Conservation (phyloP, 2,797 vertebrate species). For the Sebastes matsubarae region DNA sequence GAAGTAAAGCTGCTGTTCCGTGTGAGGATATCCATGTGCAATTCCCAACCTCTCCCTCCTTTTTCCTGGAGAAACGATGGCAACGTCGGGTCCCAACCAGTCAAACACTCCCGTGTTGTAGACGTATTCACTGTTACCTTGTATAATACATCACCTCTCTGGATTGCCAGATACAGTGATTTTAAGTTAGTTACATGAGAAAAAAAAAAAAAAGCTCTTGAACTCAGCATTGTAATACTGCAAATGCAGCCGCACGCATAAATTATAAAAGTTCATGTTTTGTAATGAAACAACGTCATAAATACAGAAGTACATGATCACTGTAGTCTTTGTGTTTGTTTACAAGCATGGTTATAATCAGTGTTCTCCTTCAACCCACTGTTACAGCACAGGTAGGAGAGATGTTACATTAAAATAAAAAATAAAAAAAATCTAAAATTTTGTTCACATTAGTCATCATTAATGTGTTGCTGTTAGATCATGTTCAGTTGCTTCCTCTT, state of each 20-base stretch:
- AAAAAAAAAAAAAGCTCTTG: constrained; percentile 14
- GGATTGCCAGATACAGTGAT: neutral
- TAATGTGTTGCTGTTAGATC: neutral
- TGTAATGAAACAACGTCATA: constrained; percentile 34
- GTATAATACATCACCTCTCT: constrained; percentile 6
- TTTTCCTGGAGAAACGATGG: constrained; percentile 5
- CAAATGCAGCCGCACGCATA: constrained; percentile 11
- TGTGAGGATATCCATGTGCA: constrained; percentile 37
- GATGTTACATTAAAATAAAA: neutral
- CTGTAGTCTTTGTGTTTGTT: constrained; percentile 19
- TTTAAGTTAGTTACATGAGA: constrained; percentile 16
- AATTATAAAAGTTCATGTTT: constrained; percentile 40
- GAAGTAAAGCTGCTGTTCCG: constrained; percentile 69
- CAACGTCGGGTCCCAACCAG: constrained; percentile 11
- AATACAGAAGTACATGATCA: constrained; percentile 23
- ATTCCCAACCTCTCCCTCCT: constrained; percentile 33
- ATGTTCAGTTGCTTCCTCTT: neutral
- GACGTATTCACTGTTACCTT: constrained; percentile 20
- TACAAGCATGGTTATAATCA: neutral
- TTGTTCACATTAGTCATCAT: neutral
- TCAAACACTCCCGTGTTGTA: constrained; percentile 9
- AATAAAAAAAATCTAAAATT: neutral
- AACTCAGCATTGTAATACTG: constrained; percentile 33
- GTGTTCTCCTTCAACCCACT: neutral
- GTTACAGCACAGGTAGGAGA: neutral